These are phyloP conservation scores for Pseudomyrmex pallidus DNA, from an alignment of 1,140 invertebrate species.

Conservation along the genomic window DNA sequence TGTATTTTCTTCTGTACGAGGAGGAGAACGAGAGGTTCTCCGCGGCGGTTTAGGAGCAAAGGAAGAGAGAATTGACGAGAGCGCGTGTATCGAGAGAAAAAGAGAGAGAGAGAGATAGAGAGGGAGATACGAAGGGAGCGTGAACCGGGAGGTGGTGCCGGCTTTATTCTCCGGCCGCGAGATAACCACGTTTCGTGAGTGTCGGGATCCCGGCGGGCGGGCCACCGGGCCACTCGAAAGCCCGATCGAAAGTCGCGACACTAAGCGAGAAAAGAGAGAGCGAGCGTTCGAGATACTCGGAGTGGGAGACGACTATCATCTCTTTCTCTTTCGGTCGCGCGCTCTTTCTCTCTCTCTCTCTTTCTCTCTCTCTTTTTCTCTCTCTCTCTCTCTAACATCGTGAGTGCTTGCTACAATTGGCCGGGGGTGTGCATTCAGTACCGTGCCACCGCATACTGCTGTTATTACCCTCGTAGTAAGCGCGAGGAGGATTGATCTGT, in stretches of 20 bases:
- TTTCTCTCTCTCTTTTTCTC: not conserved
- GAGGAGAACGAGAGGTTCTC: not conserved
- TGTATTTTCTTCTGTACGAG: not conserved
- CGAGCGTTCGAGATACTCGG: not conserved
- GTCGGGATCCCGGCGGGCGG: not conserved
- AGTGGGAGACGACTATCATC: not conserved
- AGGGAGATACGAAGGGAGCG: not conserved
- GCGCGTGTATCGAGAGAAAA: not conserved
- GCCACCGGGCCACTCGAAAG: not conserved
- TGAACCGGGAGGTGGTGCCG: not conserved
- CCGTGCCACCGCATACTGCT: not conserved
- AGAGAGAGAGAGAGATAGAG: not conserved
- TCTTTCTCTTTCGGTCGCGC: not conserved
- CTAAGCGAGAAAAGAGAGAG: not conserved
- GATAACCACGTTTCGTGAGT: slow-evolving; percentile 3
- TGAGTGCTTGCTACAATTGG: slow-evolving; percentile 10
- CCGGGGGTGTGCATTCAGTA: not conserved
- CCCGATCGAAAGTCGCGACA: slow-evolving; percentile 3
- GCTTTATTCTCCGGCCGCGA: not conserved
- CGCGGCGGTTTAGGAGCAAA: not conserved
- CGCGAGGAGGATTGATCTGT: not conserved
- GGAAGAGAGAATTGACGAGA: not conserved
- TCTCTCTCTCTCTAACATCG: not conserved
- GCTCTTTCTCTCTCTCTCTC: not conserved
- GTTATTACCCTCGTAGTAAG: no score